Percentiles rank a stretch among this genome's conserved stretches.
Conservation (phyloP, 2,888 invertebrate species). For the Erebia palarica region DNA sequence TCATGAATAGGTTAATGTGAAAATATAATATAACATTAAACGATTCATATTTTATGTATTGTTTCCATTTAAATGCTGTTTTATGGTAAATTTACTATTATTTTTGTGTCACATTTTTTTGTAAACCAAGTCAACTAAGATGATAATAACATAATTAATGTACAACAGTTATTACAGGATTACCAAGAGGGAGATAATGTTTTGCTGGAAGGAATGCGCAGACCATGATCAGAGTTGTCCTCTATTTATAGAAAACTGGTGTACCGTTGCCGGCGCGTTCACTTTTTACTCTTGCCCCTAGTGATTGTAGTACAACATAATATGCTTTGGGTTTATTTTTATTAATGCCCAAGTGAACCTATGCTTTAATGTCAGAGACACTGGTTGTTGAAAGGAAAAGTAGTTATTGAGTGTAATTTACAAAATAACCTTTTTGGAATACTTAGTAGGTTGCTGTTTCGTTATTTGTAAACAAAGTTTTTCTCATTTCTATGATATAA, state of each 20-base stretch:
- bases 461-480: no score
- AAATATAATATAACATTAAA: no score
- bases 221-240: slow-evolving; percentile 15
- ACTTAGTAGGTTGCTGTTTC: no score
- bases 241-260: slow-evolving; percentile 34
- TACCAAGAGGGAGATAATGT: slow-evolving; percentile 12
- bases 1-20: neutral
- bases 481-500: no score
- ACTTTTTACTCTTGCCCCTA: slow-evolving; percentile 18
- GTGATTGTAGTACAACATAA: slow-evolving; percentile 27
- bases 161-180: slow-evolving; percentile 19
- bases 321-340: slow-evolving; percentile 22
- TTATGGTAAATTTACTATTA: neutral
- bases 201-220: slow-evolving; percentile 21
- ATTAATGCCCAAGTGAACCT: neutral
- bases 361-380: slow-evolving; percentile 14
- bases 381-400: slow-evolving; percentile 13
- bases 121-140: neutral
- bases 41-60: no score
- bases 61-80: no score
- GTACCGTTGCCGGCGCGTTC: slow-evolving; percentile 24
- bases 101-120: neutral
- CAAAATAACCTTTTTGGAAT: neutral
- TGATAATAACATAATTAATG: slow-evolving; percentile 10
- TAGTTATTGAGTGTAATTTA: neutral